Conservation (phyloP, 1,140 invertebrate species). For the Diplogasteroides magnus region DNA sequence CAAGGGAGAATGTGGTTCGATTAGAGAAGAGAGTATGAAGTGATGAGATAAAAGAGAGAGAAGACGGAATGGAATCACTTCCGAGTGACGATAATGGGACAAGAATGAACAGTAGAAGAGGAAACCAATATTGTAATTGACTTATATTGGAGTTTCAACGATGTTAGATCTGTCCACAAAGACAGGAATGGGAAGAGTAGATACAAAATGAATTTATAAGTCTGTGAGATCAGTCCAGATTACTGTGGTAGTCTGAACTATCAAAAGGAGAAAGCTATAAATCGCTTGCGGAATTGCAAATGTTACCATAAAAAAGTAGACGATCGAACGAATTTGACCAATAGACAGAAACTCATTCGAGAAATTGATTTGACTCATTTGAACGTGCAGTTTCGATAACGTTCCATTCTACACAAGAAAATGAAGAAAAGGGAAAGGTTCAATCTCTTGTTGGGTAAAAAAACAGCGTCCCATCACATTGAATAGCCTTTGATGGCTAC, state of each 20-base stretch:
- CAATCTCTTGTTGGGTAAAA: no score
- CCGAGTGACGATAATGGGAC: no score
- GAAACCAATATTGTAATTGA: neutral
- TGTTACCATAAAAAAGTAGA: slow-evolving; percentile 6
- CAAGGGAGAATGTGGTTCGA: slow-evolving; percentile 7
- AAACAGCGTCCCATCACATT: no score
- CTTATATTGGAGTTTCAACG: slow-evolving; percentile 6
- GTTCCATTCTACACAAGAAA: no score
- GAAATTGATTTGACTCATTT: no score
- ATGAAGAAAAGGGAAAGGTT: no score
- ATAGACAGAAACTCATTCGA: no score
- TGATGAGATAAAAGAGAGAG: neutral
- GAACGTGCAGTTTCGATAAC: no score
- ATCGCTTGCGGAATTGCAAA: neutral
- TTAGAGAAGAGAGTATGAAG: neutral
- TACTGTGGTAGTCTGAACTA: neutral
- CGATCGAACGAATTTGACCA: neutral
- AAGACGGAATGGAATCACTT: no score
- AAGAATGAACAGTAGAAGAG: no score
- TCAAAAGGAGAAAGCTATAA: neutral
- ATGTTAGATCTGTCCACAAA: neutral
- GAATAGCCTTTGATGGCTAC: no score
- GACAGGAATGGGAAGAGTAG: neutral
- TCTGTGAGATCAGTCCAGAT: neutral
- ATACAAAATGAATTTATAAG: slow-evolving; percentile 1